These are phyloP conservation scores for Triplophysa dalaica DNA, from an alignment of 2,113 vertebrate genomes.

Conservation along the genomic window DNA sequence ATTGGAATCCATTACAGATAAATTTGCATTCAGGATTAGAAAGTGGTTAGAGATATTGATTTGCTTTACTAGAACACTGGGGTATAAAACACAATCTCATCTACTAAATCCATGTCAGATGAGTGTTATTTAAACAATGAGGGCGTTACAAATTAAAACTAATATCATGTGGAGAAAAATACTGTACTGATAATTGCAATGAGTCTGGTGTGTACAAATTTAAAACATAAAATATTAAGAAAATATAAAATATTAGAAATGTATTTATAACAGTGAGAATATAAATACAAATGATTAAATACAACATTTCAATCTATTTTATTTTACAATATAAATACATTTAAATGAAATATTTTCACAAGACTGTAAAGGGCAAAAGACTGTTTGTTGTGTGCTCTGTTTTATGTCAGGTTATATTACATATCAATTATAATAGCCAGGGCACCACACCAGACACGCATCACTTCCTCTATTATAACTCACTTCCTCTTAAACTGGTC, in stretches of 20 bases:
- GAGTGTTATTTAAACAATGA: not conserved
- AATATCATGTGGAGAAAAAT: not conserved
- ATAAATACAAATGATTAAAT: too few species aligned
- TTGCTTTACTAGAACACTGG: slow-evolving; percentile 10
- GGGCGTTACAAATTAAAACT: not conserved
- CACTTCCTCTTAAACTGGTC: slow-evolving; percentile 17
- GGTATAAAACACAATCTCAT: not conserved
- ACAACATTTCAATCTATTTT: too few species aligned
- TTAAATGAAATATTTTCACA: not conserved
- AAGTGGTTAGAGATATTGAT: slow-evolving; percentile 32
- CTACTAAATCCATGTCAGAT: not conserved
- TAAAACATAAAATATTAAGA: too few species aligned
- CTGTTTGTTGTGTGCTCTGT: slow-evolving; percentile 8
- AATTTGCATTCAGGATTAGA: slow-evolving; percentile 31
- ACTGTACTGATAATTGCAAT: not conserved
- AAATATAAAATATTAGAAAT: too few species aligned
- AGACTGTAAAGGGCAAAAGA: not conserved
- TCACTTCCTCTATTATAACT: slow-evolving; percentile 16
- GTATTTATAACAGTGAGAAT: too few species aligned
- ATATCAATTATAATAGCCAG: slow-evolving; percentile 11
- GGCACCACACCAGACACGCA: not conserved
- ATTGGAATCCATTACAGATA: slow-evolving; percentile 33
- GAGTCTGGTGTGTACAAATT: not conserved
- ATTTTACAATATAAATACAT: too few species aligned
- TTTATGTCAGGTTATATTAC: slow-evolving; percentile 19